phyloP scores from a whole-genome alignment of 2,113 vertebrate genomes.

The Sylvietta virens region DNA sequence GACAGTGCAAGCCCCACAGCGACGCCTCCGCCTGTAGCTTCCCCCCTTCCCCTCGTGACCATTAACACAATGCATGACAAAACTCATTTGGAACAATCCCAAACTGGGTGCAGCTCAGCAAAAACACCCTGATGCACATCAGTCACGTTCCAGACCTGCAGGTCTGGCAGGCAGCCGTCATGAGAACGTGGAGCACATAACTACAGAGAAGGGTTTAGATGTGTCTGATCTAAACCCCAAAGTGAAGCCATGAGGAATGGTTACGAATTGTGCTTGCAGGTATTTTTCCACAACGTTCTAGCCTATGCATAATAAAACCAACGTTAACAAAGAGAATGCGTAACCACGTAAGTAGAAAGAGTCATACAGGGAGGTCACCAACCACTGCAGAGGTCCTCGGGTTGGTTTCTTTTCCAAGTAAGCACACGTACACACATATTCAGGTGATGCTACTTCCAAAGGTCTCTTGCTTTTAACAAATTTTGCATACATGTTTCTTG shows the following conservation, averaged over 20 bases:
- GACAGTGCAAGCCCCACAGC: constrained; percentile 44
- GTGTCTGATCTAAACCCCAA: constrained; percentile 43
- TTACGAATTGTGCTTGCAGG: constrained; percentile 57
- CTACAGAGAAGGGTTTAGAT: constrained; percentile 60
- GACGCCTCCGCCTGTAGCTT: not conserved
- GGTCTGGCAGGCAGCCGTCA: constrained; percentile 27
- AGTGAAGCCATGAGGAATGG: constrained; percentile 50
- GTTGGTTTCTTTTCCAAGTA: not conserved
- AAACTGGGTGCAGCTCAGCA: not conserved
- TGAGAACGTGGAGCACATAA: constrained; percentile 42
- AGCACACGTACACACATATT: not conserved
- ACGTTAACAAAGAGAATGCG: constrained; percentile 22
- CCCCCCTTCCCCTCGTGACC: not conserved
- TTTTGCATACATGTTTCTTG: not conserved
- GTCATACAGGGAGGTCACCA: constrained; percentile 48
- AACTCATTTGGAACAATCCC: constrained; percentile 7
- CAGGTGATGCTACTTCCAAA: not conserved
- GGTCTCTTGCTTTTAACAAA: constrained; percentile 21
- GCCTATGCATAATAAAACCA: constrained; percentile 36
- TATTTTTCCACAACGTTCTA: constrained; percentile 35
- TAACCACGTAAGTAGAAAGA: constrained; percentile 18
- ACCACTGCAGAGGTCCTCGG: not conserved
- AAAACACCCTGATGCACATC: not conserved
- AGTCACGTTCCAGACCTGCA: not conserved
- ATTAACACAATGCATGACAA: constrained; percentile 37